Conservation (phyloP, 2,797 vertebrate genomes). For the Morelia viridis region DNA sequence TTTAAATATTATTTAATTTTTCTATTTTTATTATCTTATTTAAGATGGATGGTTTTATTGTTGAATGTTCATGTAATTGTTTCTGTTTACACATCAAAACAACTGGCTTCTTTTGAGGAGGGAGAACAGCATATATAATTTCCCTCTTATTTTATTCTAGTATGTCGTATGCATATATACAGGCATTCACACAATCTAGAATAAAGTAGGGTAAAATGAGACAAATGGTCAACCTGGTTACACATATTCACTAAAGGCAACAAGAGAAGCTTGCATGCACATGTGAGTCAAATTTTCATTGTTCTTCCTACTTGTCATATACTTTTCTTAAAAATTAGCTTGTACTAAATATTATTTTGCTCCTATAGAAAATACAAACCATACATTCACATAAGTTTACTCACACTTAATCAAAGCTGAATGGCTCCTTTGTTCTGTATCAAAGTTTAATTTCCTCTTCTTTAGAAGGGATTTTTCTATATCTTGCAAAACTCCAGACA, state of each 20-base stretch:
- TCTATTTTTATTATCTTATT: neutral
- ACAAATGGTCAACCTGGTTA: neutral
- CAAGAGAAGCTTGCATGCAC: neutral
- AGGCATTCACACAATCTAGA: neutral
- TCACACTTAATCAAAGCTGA: neutral
- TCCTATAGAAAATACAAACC: neutral
- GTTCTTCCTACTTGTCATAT: neutral
- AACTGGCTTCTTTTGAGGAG: neutral
- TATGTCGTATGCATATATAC: neutral
- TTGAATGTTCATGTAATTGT: neutral
- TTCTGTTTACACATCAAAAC: neutral
- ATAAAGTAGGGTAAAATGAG: neutral
- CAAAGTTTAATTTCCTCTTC: neutral
- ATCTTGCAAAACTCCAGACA: neutral
- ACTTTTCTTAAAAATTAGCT: constrained; percentile 1
- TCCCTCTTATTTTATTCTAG: neutral
- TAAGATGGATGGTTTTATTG: neutral
- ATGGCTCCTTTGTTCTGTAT: neutral
- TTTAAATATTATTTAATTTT: neutral
- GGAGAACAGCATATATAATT: neutral
- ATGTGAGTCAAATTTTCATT: neutral
- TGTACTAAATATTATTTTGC: neutral
- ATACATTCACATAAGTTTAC: neutral
- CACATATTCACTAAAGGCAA: neutral
- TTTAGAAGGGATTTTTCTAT: neutral